A percentile compares a stretch with the other conserved stretches of the same genome.
These are phyloP conservation scores for Rotaria socialis DNA, from an alignment of 2,888 invertebrate genomes.

Conservation along the genomic window DNA sequence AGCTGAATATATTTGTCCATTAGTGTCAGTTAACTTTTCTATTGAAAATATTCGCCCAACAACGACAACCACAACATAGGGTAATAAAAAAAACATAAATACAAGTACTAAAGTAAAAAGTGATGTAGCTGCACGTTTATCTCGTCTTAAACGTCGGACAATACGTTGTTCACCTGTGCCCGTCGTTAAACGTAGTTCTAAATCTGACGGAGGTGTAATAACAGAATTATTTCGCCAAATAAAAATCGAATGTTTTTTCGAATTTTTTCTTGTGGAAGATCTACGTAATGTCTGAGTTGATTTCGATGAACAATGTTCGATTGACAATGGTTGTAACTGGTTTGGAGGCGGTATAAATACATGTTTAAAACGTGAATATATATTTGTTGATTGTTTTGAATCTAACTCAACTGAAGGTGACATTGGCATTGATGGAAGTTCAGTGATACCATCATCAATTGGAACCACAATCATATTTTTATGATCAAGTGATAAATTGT, in stretches of 20 bases:
- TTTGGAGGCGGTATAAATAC: background rate
- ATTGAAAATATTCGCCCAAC: conserved; percentile 14
- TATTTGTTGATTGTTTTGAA: background rate
- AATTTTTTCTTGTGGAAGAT: background rate
- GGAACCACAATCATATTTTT: background rate
- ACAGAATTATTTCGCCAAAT: background rate
- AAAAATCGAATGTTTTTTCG: background rate
- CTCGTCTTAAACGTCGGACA: conserved; percentile 30
- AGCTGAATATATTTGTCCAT: conserved; percentile 18
- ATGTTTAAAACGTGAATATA: background rate
- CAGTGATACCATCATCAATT: background rate
- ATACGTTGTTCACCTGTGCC: conserved; percentile 15
- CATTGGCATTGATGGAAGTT: background rate
- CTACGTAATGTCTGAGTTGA: background rate
- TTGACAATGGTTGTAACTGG: background rate
- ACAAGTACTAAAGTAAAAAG: conserved; percentile 23
- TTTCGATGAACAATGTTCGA: background rate
- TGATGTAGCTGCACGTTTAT: conserved; percentile 35
- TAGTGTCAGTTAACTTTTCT: background rate
- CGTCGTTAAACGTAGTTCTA: too few relatives aligned
- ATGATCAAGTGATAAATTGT: background rate
- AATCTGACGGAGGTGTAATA: background rate
- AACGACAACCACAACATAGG: background rate
- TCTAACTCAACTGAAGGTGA: background rate
- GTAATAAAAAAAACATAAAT: conserved; percentile 32